Conservation (phyloP, 1,140 invertebrate species). For the Drosophila nebulosa region DNA sequence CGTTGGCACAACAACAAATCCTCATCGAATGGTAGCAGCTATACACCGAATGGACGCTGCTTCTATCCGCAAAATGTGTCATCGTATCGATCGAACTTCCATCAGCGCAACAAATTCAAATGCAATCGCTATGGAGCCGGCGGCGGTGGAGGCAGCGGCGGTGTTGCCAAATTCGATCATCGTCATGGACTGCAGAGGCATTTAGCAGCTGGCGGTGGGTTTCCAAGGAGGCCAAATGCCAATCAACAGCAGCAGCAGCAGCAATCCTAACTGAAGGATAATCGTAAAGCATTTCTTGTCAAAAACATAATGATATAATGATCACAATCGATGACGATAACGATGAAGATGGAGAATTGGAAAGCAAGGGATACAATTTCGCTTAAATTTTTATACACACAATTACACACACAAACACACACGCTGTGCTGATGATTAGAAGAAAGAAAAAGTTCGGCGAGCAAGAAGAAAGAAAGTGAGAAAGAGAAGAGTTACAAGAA, state of each 20-base stretch:
- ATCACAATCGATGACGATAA: neutral
- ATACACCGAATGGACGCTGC: conserved; percentile 37
- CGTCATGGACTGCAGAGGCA: conserved; percentile 62
- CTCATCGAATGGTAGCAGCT: conserved; percentile 15
- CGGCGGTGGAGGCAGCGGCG: conserved; percentile 32
- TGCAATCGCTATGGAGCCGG: conserved; percentile 59
- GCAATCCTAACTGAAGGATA: conserved; percentile 60
- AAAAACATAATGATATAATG: neutral
- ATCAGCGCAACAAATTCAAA: conserved; percentile 75
- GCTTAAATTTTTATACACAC: conserved; percentile 65
- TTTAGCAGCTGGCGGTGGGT: conserved; percentile 55
- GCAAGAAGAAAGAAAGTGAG: neutral
- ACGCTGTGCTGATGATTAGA: conserved; percentile 28
- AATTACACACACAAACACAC: neutral
- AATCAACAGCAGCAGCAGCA: conserved; percentile 52
- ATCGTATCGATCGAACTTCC: conserved; percentile 53
- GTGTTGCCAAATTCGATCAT: conserved; percentile 55
- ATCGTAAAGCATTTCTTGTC: neutral
- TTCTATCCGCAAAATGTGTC: conserved; percentile 53
- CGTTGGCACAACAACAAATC: conserved; percentile 61
- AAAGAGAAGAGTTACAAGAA: neutral
- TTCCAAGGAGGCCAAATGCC: conserved; percentile 36
- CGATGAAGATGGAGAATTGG: neutral
- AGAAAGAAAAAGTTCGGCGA: neutral
- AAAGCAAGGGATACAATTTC: conserved; percentile 42